phyloP scores from a whole-genome alignment of 2,797 vertebrate species.

The Vultur gryphus region DNA sequence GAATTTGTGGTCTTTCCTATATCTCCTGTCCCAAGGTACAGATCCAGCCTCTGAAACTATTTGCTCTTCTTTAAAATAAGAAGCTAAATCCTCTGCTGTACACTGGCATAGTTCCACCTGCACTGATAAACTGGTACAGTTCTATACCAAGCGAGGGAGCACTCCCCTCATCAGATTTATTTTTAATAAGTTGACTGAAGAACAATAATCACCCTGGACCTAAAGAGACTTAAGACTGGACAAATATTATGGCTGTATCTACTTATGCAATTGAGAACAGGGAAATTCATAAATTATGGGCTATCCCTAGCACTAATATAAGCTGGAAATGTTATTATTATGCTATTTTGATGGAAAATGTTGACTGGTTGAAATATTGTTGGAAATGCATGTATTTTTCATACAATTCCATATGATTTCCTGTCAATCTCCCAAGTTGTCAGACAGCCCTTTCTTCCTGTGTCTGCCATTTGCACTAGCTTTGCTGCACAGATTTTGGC shows the following conservation, averaged over 20 bases:
- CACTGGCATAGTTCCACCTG: background rate
- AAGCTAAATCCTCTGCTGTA: background rate
- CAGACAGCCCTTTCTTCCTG: background rate
- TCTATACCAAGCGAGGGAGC: background rate
- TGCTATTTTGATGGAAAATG: background rate
- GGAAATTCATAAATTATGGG: background rate
- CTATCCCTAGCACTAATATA: background rate
- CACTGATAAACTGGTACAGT: background rate
- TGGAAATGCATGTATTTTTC: background rate
- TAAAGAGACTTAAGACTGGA: background rate
- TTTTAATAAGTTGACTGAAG: background rate
- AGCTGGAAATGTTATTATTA: background rate
- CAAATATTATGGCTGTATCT: background rate
- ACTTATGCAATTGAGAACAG: background rate
- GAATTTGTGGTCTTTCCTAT: background rate
- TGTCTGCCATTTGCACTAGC: background rate
- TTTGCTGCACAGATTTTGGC: background rate
- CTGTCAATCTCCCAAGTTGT: background rate
- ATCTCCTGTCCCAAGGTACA: background rate
- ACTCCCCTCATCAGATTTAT: background rate
- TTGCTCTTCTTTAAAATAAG: background rate
- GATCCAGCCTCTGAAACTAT: background rate
- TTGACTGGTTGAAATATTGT: background rate
- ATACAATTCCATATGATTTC: background rate
- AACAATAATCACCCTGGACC: background rate